Base-by-base conservation (phyloP, 1,140 invertebrate genomes). In the Microplitis demolitor region DNA sequence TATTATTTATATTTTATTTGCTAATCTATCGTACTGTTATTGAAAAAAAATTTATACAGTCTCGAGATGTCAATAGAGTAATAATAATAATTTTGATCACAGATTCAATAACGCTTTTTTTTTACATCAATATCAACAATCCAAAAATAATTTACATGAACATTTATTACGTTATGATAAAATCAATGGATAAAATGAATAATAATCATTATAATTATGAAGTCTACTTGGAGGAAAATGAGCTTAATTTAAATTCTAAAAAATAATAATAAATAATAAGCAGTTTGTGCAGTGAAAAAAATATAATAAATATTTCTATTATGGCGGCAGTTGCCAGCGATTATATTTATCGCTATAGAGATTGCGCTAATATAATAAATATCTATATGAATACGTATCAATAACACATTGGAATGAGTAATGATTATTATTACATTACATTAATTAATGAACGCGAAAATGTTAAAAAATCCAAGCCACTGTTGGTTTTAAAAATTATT, bases 1-100 rank as follows among this genome's bases (percentile, higher is more conserved):
- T 33, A 62, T 9, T 9, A 62, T 24, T 62, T 0, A 62, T 6
- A 4, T 24, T 9, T 5, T 34, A 45, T 11, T 45, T 45, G 11
- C 39, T 45, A 45, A 45, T 45, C 33, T 64, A 39, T 39, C 14
- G 35, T 39, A 61, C n/a, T 58, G 24, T 69, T 74, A 74, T 71
- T 74, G 73, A 74, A 69, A 68, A 74, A 63, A 67, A 67, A 64
- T 24, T 24, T 37, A 72, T 63, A 68, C 74, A 75, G 74, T 75
- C 74, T 72, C 61, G 70, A 69, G 60, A 72, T 63, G 54, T 45
- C 11, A 62, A 69, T 75, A 71, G 24, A 62, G 62, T 58, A 34
- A 45, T 11, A 45, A 45, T 45, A 45, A 9, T 45, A 45, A 8
- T 39, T 71, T 68, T 61, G 24, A 74, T 70, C 51, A 66, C 67